Evolutionary conservation across 2,113 vertebrate genomes (phyloP), one percentile per base, ranked within the genome.

Genomic region (Campylomormyrus tamandua): DNA sequence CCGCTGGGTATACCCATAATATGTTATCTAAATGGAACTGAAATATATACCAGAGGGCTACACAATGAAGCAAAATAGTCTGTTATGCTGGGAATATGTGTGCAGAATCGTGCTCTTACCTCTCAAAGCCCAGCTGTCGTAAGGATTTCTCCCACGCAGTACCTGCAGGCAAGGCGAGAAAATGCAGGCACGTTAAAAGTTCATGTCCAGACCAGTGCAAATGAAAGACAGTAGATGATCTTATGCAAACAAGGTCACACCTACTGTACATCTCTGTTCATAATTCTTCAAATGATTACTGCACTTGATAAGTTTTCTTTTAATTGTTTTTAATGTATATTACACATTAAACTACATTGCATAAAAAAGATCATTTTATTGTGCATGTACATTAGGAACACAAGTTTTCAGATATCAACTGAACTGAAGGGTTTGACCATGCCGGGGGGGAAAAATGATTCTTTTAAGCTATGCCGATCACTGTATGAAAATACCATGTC

Each of bases 41-140:
- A 70, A 66, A 66, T 27, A n/a, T 3, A 66, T n/a, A n/a, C 7
- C 24, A 62, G 58, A 66, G 62, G 62, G 62, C n/a, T 17, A 39
- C 5, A 42, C 13, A 42, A 80, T n/a, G 15, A 39, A 8, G 35
- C 4, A 1, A 80, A 80, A 77, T 7, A 42, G 31, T 80, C 13
- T 35, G 11, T 74, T 31, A 80, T 19, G 35, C 74, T 80, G 35
- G 74, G 74, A 42, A 80, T 19, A 4, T n/a, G 39, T 48, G 8
- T 9, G 42, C 7, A 77, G 46, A 42, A 89, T 21, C 13, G 19
- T 19, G 4, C 1, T 85, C 96, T 97, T 96, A 99, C 98, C 98
- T 99, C 94, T 99, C 98, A 93, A 99, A 99, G 91, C 98, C 98
- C 88, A 99, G 97, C 92, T 99, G 98, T 90, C 98, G 94, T 88